phyloP scores from a whole-genome alignment of 1,140 invertebrate species.

The Drosophila ambigua region DNA sequence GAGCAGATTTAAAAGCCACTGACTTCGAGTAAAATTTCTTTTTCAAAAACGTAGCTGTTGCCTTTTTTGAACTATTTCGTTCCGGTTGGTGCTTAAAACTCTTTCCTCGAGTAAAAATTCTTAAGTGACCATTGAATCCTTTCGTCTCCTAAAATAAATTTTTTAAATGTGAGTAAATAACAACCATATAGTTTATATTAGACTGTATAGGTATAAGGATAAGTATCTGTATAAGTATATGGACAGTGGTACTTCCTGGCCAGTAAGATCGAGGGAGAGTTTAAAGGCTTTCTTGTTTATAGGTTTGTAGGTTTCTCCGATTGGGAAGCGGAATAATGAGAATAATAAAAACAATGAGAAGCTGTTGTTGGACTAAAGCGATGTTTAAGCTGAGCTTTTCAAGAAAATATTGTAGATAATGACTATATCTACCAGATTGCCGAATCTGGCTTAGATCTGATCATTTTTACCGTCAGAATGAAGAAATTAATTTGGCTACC shows the following conservation, averaged over 20 bases:
- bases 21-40: constrained; percentile 27
- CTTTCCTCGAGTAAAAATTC: constrained; percentile 34
- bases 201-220: background rate
- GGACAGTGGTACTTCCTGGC: background rate
- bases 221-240: background rate
- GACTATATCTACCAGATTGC: too few species aligned
- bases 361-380: too few species aligned
- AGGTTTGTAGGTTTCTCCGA: too few species aligned
- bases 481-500: too few species aligned
- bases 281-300: too few species aligned
- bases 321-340: too few species aligned
- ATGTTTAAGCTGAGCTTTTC: too few species aligned
- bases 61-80: constrained; percentile 30
- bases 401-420: too few species aligned
- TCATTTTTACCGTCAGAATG: too few species aligned
- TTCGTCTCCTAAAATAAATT: constrained; percentile 35
- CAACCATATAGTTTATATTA: background rate
- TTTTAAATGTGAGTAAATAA: background rate
- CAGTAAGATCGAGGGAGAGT: too few species aligned
- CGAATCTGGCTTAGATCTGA: too few species aligned
- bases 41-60: constrained; percentile 13
- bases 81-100: constrained; percentile 21
- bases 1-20: constrained; percentile 16
- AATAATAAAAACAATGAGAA: too few species aligned
- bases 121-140: constrained; percentile 31